Evolutionary conservation across 1,140 invertebrate genomes (phyloP), one percentile per base, ranked within the genome.

Genomic region (Pachypsylla venusta): DNA sequence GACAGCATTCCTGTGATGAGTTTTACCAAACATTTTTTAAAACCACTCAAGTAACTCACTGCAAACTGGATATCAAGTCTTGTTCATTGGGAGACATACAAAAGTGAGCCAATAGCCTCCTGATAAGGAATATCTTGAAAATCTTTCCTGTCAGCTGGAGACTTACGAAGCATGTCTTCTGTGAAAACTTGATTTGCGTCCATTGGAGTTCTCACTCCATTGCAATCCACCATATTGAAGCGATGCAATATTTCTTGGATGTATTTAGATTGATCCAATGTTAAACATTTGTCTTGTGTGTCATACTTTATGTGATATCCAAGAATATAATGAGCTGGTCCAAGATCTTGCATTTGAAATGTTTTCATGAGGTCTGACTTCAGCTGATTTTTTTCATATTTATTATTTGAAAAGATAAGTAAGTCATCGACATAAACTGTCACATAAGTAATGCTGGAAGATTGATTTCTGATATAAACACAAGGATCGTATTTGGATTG

Each of bases 1-100:
- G 2, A 62, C 62, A 61, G 61, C 59, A 59, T 60, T 7, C 60
- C 62, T 63, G 64, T 68, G 64, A 56, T 59, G 48, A 53, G 61
- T 57, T 25, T 54, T 40, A 57, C n/a, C n/a, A 56, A 58, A n/a
- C 2, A 57, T 63, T 65, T 28, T 25, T 64, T 66, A 35, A 66
- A 65, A 14, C 60, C 57, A 14, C 65, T 54, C n/a, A 70, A 60
- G 1, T 26, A 61, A 54, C 64, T 68, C 25, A 69, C 68, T 2
- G 68, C 64, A 66, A 64, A 71, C 5, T 65, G 13, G 16, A 75
- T 70, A 59, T 75, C 70, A n/a, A 72, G 72, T 60, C 71, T 62
- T 1, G 72, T 72, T 26, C 56, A 65, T 1, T 64, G 25, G 0
- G 70, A 39, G 1, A 70, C 7, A 57, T 71, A 75, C 40, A 73